These are phyloP conservation scores for Zygaena filipendulae DNA, from an alignment of 2,888 invertebrate genomes.

Conservation along the genomic window DNA sequence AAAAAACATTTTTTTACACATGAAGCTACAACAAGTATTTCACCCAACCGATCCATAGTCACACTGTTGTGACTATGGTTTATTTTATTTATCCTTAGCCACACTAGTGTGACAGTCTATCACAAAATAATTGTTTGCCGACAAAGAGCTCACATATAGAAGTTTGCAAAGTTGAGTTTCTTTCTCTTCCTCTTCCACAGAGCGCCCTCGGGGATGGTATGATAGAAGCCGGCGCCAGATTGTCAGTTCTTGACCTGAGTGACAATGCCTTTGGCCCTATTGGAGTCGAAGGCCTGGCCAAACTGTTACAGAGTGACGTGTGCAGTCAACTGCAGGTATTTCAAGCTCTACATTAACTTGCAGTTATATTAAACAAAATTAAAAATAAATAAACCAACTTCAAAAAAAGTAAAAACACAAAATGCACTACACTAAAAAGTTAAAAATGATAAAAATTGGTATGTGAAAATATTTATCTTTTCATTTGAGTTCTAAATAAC, in stretches of 20 bases:
- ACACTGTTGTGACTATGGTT: too few relatives aligned
- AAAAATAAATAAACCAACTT: too few relatives aligned
- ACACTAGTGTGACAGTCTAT: too few relatives aligned
- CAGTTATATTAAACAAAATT: too few relatives aligned
- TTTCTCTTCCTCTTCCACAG: conserved; percentile 25
- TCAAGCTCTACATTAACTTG: too few relatives aligned
- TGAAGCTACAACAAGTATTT: neutral
- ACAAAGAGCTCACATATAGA: too few relatives aligned
- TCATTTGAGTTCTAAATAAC: neutral
- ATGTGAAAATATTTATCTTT: neutral
- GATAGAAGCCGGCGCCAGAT: conserved; percentile 79
- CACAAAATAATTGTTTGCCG: too few relatives aligned
- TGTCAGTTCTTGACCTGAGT: conserved; percentile 90
- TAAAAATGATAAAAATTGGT: too few relatives aligned
- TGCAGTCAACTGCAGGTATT: conserved; percentile 80
- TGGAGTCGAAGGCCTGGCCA: conserved; percentile 88
- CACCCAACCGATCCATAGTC: neutral
- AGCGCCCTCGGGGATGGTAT: conserved; percentile 81
- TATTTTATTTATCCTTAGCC: too few relatives aligned
- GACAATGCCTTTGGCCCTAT: conserved; percentile 98
- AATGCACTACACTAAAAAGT: too few relatives aligned
- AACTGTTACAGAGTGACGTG: conserved; percentile 82
- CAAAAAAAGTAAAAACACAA: too few relatives aligned
- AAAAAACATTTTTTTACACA: neutral
- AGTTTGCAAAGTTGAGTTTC: too few relatives aligned